Evolutionary conservation across 2,888 invertebrate genomes (phyloP), one percentile per base, ranked within the genome.

Genomic region (Caenorhabditis afra): DNA sequence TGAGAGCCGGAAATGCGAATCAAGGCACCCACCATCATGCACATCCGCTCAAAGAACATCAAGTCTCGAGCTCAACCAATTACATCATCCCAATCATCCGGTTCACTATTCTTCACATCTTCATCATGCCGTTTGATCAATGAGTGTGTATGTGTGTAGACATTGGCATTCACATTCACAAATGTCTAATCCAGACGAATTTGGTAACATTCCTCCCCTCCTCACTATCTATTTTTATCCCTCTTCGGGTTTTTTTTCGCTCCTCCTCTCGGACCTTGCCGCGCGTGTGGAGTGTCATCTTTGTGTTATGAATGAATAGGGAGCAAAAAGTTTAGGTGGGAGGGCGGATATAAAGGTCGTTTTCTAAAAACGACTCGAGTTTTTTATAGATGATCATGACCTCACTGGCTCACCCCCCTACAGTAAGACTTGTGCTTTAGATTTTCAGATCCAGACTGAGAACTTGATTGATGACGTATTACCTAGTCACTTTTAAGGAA

Each of bases 161-260:
- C 57, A 73, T 64, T 14, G 7, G 23, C 35, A 50, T 64, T 58
- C 20, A 64, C 35, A 50, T 64, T 58, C 20, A 64, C 29, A 71
- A 71, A 57, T 45, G 73, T 73, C 73, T 64, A 73, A 73, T 73
- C 73, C 73, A 73, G 73, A 64, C 73, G n/a, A 58, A 64, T 62
- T 64, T 55, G 73, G 73, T 73, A 73, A 62, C 55, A 55, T 37
- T 64, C 29, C 29, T 5, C 29, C 29, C 29, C 7, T 29, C 7
- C 7, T 49, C 37, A 16, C 14, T 11, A 14, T 35, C 70, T 70
- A 70, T 70, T 70, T 70, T 20, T 70, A 61, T 2, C 22, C 1
- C 14, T 23, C 29, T 29, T 16, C 12, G n/a, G n/a, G n/a, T n/a
- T n/a, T 45, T 53, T 65, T 29, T 23, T 53, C 18, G 53, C 18